Conservation (phyloP, 2,888 invertebrate genomes). For the Drosophila kuntzei region DNA sequence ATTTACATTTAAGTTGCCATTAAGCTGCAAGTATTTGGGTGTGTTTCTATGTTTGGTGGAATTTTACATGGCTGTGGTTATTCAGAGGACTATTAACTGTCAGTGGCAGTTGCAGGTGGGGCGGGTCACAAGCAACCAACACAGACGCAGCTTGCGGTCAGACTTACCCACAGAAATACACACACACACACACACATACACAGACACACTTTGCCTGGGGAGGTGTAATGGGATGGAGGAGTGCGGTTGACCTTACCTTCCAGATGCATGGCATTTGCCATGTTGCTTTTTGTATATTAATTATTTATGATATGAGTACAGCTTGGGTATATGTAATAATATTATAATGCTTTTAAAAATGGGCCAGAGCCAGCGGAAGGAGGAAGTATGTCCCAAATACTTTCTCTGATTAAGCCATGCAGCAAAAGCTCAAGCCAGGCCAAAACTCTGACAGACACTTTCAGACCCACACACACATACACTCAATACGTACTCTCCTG, state of each 20-base stretch:
- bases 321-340: conserved; percentile 62
- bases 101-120: conserved; percentile 58
- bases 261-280: conserved; percentile 41
- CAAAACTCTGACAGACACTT: conserved; percentile 19
- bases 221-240: conserved; percentile 4
- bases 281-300: conserved; percentile 65
- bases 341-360: conserved; percentile 62
- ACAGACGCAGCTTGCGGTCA: conserved; percentile 62
- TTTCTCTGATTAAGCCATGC: conserved; percentile 40
- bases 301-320: conserved; percentile 61
- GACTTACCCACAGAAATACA: conserved; percentile 44
- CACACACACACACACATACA: conserved; percentile 10
- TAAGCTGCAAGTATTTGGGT: conserved; percentile 16
- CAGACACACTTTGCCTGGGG: conserved; percentile 10
- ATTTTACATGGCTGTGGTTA: conserved; percentile 35
- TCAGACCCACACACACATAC: background rate
- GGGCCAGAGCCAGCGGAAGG: conserved; percentile 18
- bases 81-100: conserved; percentile 62
- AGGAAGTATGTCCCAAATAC: conserved; percentile 31
- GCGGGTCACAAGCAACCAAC: conserved; percentile 23
- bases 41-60: conserved; percentile 3
- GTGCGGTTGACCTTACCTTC: conserved; percentile 41
- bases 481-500: background rate
- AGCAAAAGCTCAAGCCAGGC: conserved; percentile 29
- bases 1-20: conserved; percentile 30